Base-by-base conservation (phyloP, 2,113 vertebrate species). In the Myotis brandtii region DNA sequence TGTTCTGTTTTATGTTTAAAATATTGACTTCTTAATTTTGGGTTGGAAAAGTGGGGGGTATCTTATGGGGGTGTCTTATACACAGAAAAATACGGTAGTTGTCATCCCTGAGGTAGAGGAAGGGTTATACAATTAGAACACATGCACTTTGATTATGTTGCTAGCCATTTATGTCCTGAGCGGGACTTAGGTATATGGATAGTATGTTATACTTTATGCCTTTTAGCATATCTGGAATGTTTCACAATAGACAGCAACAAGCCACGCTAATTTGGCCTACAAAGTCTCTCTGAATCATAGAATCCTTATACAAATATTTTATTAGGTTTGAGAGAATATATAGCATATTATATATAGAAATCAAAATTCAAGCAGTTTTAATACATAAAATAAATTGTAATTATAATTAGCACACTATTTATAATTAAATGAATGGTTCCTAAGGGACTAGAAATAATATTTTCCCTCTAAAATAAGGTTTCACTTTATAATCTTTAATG, bases 401-500 rank as follows among this genome's bases (percentile, higher is more conserved):
- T 30, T 94, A 56, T 32, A 95, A 90, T 62, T 62, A 86, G 2
- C 50, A 80, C 72, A 81, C 50, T 87, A 34, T 66, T 76, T 82
- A 56, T 88, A 94, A 70, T 76, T 69, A 85, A 88, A 76, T 52
- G 14, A 76, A n/a, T 86, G 6, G 30, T 70, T 92, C 70, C 67
- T 87, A 82, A 93, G 30, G 30, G 90, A 43, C n/a, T 90, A 23
- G 34, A 96, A 82, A 77, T 32, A 70, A 91, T 32, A 80, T 80
- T 80, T 50, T 48, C 20, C 21, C 46, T 76, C 32, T 89, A 88
- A 93, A 91, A 73, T 70, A 92, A 62, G 13, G 50, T 86, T 46
- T 96, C 37, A 77, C 9, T 20, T 86, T 95, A 88, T 56, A 87
- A 86, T 64, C 64, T 77, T 75, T 86, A 89, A 82, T 62, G 67